phyloP scores from a whole-genome alignment of 2,888 invertebrate genomes.

The Drosophila ezoana region DNA sequence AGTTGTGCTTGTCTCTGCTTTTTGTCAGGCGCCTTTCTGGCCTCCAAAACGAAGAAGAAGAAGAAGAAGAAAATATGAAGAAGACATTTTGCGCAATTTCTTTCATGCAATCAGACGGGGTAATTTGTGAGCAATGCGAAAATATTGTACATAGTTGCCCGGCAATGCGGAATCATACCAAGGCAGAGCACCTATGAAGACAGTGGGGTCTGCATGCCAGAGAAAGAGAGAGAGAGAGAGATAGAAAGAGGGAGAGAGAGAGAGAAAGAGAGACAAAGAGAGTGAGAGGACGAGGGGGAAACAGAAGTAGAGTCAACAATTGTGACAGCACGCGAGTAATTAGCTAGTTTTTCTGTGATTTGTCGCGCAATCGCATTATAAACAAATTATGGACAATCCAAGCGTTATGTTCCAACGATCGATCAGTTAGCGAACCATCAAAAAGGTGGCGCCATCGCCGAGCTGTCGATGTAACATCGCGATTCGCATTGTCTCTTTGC shows the following conservation, averaged over 20 bases:
- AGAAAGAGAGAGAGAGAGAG: background rate
- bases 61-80: constrained; percentile 4
- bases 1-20: constrained; percentile 37
- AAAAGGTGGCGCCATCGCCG: constrained; percentile 47
- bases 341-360: constrained; percentile 60
- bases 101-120: constrained; percentile 33
- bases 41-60: constrained; percentile 3
- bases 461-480: constrained; percentile 45
- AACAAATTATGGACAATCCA: constrained; percentile 65
- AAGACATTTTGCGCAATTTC: constrained; percentile 64
- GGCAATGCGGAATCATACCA: constrained; percentile 67
- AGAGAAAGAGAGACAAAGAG: no score
- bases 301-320: constrained; percentile 51
- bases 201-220: background rate
- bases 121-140: constrained; percentile 44
- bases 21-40: constrained; percentile 9
- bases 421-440: constrained; percentile 50
- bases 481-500: constrained; percentile 45
- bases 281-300: constrained; percentile 1
- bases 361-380: constrained; percentile 75
- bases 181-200: constrained; percentile 3
- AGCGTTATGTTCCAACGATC: constrained; percentile 32
- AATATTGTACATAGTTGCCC: constrained; percentile 14
- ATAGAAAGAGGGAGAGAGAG: background rate
- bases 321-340: constrained; percentile 75